Evolutionary conservation across 2,797 vertebrate species (phyloP), one percentile per base, ranked within the genome.

Genomic region (Anas bahamensis): DNA sequence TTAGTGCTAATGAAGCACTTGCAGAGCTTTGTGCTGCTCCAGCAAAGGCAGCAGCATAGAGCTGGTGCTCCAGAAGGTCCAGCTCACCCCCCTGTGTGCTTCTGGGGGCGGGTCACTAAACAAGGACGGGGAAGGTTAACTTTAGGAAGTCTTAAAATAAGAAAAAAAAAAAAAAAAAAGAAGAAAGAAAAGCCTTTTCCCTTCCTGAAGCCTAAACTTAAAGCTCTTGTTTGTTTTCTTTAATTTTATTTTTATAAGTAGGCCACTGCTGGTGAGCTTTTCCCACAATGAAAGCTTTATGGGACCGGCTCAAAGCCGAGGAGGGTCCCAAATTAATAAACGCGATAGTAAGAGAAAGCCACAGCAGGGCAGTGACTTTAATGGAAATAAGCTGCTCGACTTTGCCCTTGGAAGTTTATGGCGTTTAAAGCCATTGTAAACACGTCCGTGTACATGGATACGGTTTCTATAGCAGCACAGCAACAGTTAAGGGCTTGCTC

Each of bases 381-480:
- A 97, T 94, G 96, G 94, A 95, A 96, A 97, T 82, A 80, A 96
- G 86, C 95, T 66, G 75, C 87, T 97, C 28, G 93, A 88, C 97
- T 97, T 97, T 97, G 97, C 97, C 97, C 98, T 98, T 98, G 97
- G 86, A 98, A 97, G 98, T 98, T 98, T 97, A 97, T 97, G 97
- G 98, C 97, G 97, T 98, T 98, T 98, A 97, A 98, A 99, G 98
- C 98, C 98, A 98, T 98, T 98, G 98, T 99, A 99, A 99, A 99
- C 99, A 99, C 97, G 97, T 97, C 98, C 94, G 98, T 97, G 98
- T 96, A 97, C 98, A 96, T 99, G 98, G 99, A 99, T 98, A 99
- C 99, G 16, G 98, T 99, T 98, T 97, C 99, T 98, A 99, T 99
- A 98, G 98, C 98, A 99, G 98, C 98, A 88, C 94, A 98, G 98